Conservation (phyloP, 2,888 invertebrate genomes). For the Habroteleia sp. region DNA sequence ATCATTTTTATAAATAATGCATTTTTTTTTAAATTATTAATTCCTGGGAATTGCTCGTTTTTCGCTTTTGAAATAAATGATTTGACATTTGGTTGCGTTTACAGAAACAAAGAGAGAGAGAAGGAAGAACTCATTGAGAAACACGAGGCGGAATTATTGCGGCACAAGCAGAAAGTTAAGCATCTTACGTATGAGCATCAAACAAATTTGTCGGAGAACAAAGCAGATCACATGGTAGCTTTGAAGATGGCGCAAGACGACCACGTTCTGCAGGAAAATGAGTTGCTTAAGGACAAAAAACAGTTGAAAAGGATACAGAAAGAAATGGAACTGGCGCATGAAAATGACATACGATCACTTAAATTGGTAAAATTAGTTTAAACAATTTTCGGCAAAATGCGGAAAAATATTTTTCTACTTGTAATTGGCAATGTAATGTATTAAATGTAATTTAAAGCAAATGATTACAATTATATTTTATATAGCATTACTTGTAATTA, state of each 20-base stretch:
- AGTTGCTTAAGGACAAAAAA: constrained; percentile 88
- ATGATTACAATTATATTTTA: too few relatives aligned
- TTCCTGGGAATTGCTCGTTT: too few relatives aligned
- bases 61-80: too few relatives aligned
- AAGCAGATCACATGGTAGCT: constrained; percentile 91
- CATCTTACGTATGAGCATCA: constrained; percentile 96
- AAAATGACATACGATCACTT: constrained; percentile 87
- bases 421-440: too few relatives aligned
- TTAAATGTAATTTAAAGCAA: too few relatives aligned
- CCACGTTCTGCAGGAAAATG: constrained; percentile 88
- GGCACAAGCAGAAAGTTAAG: constrained; percentile 95
- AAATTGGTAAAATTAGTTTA: constrained; percentile 84
- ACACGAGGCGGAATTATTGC: constrained; percentile 92
- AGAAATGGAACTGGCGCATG: constrained; percentile 87
- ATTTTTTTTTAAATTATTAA: too few relatives aligned
- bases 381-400: too few relatives aligned
- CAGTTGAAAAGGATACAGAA: constrained; percentile 85
- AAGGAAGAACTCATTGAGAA: constrained; percentile 93
- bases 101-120: constrained; percentile 90
- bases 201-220: constrained; percentile 90
- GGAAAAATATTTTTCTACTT: too few relatives aligned
- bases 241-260: constrained; percentile 92
- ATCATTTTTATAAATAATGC: too few relatives aligned
- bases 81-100: too few relatives aligned
- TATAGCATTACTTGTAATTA: too few relatives aligned